A percentile compares a stretch with the other conserved stretches of the same genome.
phyloP scores from a whole-genome alignment of 92 coral and sea anemone species.

The Umimayanthus kanabou region DNA sequence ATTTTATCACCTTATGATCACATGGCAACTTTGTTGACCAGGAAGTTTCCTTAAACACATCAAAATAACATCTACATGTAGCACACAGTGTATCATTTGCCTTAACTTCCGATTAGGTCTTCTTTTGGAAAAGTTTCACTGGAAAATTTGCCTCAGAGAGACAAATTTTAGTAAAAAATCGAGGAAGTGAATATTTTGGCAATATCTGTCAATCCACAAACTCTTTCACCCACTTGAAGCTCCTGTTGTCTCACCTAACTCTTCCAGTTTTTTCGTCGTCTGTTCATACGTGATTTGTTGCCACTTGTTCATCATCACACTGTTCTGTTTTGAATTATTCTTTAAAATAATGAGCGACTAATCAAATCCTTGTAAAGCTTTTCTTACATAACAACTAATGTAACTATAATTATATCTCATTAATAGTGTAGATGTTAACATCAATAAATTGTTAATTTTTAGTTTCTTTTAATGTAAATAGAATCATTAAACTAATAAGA shows the following conservation, averaged over 20 bases:
- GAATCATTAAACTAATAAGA: slow-evolving; percentile 10
- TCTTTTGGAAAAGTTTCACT: not conserved
- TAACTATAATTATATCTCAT: not conserved
- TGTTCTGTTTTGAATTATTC: not conserved
- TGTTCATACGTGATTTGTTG: not conserved
- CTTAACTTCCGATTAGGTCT: not conserved
- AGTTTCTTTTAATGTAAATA: not conserved
- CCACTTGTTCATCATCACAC: not conserved
- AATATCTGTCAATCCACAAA: no score
- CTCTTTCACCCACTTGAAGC: not conserved
- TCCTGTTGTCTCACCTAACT: not conserved
- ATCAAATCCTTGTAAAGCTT: not conserved
- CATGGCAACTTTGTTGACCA: not conserved
- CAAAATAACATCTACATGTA: no score
- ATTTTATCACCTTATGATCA: no score
- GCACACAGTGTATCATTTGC: not conserved
- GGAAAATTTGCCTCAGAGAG: not conserved
- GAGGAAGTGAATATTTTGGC: no score
- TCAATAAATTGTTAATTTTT: not conserved
- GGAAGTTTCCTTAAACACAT: not conserved
- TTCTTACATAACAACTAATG: not conserved
- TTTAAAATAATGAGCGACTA: not conserved
- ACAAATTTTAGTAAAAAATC: not conserved
- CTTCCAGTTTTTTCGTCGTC: not conserved
- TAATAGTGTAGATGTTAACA: not conserved